Percentiles rank a stretch among this genome's conserved stretches.
These are phyloP conservation scores for Pseudorasbora parva DNA, from an alignment of 2,113 vertebrate genomes.

Conservation along the genomic window DNA sequence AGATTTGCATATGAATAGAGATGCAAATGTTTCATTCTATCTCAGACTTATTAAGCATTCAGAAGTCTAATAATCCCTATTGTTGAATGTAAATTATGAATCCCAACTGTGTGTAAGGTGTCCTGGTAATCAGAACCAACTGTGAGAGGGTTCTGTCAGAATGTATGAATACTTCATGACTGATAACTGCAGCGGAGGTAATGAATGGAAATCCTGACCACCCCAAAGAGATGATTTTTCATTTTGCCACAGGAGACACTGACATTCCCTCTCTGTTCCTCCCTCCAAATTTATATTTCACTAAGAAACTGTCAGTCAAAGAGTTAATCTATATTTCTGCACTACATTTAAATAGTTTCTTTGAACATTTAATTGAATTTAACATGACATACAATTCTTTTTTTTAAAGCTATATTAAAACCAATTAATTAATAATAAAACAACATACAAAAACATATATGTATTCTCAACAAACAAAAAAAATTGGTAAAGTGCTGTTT, in stretches of 20 bases:
- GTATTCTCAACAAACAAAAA: no score
- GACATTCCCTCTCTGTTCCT: constrained; percentile 44
- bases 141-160: constrained; percentile 43
- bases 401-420: no score
- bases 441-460: no score
- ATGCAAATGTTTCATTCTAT: constrained; percentile 6
- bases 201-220: constrained; percentile 60
- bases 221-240: constrained; percentile 47
- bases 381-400: not conserved
- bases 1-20: constrained; percentile 12
- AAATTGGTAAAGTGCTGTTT: no score
- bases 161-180: constrained; percentile 58
- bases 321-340: not conserved
- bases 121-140: constrained; percentile 11
- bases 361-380: not conserved
- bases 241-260: constrained; percentile 39
- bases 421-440: no score
- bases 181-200: constrained; percentile 55
- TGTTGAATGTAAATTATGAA: constrained; percentile 40
- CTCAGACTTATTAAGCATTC: not conserved
- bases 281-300: not conserved
- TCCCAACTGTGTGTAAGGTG: constrained; percentile 25
- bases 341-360: not conserved
- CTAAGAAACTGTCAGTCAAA: not conserved
- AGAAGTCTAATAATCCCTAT: constrained; percentile 6